phyloP scores from a whole-genome alignment of 2,888 invertebrate species.

The Aporophyla nigra region DNA sequence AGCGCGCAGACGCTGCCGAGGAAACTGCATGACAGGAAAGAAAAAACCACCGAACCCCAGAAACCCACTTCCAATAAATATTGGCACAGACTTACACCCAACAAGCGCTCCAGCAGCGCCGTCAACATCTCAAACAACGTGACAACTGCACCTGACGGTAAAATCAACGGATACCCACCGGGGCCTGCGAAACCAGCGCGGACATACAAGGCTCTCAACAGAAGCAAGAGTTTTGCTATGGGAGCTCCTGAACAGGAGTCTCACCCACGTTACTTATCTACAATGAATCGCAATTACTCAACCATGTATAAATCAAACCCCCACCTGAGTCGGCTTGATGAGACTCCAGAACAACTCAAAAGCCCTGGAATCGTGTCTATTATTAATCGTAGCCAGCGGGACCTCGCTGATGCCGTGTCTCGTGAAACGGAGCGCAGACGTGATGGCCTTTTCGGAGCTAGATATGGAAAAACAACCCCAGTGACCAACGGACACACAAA shows the following conservation, averaged over 20 bases:
- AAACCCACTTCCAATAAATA: constrained; percentile 87
- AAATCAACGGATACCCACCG: constrained; percentile 87
- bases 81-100: constrained; percentile 89
- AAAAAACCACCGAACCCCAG: constrained; percentile 80
- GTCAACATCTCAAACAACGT: constrained; percentile 92
- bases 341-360: constrained; percentile 94
- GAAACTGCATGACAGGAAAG: constrained; percentile 90
- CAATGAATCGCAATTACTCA: constrained; percentile 88
- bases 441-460: constrained; percentile 90
- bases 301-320: constrained; percentile 95
- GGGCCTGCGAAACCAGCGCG: constrained; percentile 95
- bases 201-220: constrained; percentile 94
- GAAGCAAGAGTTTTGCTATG: constrained; percentile 97
- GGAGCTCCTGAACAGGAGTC: constrained; percentile 92
- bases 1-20: constrained; percentile 95
- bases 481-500: constrained; percentile 88
- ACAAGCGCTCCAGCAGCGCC: constrained; percentile 91
- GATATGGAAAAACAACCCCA: constrained; percentile 90
- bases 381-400: constrained; percentile 95
- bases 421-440: constrained; percentile 89
- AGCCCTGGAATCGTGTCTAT: constrained; percentile 97
- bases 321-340: constrained; percentile 93
- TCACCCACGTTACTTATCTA: constrained; percentile 86
- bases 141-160: constrained; percentile 80
- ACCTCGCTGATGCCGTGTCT: constrained; percentile 92